Conservation (phyloP, 2,797 vertebrate genomes). For the Acipenser ruthenus region DNA sequence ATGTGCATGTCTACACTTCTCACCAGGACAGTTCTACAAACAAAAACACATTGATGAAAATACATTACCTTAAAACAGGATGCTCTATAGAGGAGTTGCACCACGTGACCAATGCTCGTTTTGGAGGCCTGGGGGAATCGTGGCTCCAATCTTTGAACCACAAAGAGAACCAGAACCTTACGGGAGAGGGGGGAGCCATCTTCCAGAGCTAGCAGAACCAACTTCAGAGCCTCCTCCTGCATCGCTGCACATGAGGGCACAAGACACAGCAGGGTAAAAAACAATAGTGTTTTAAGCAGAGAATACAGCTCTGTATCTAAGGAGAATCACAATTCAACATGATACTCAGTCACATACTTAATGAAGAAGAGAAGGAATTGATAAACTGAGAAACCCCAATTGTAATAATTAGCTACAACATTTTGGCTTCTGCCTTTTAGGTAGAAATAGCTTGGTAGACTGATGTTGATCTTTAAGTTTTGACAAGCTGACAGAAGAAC, state of each 20-base stretch:
- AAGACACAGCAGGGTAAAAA: background rate
- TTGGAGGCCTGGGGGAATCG: constrained; percentile 97
- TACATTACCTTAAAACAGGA: constrained; percentile 91
- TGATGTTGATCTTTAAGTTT: too few relatives aligned
- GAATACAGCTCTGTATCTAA: background rate
- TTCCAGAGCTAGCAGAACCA: constrained; percentile 91
- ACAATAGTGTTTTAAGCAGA: background rate
- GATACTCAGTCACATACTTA: too few relatives aligned
- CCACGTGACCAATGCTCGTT: constrained; percentile 97
- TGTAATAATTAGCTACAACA: too few relatives aligned
- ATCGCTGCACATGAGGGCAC: constrained; percentile 63
- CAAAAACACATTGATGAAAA: too few relatives aligned
- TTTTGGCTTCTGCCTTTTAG: too few relatives aligned
- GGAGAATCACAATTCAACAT: too few relatives aligned
- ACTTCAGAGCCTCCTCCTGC: constrained; percentile 96
- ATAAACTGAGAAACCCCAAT: too few relatives aligned
- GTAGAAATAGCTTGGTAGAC: too few relatives aligned
- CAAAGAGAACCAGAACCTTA: constrained; percentile 96
- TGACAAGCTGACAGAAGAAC: too few relatives aligned
- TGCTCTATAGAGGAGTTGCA: constrained; percentile 95
- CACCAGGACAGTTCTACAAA: too few relatives aligned
- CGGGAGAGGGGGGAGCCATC: constrained; percentile 94
- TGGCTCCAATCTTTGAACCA: constrained; percentile 94
- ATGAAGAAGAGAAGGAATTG: too few relatives aligned
- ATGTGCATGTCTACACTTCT: too few relatives aligned